Base-by-base conservation (phyloP, 2,113 vertebrate genomes). In the Rutilus rutilus region DNA sequence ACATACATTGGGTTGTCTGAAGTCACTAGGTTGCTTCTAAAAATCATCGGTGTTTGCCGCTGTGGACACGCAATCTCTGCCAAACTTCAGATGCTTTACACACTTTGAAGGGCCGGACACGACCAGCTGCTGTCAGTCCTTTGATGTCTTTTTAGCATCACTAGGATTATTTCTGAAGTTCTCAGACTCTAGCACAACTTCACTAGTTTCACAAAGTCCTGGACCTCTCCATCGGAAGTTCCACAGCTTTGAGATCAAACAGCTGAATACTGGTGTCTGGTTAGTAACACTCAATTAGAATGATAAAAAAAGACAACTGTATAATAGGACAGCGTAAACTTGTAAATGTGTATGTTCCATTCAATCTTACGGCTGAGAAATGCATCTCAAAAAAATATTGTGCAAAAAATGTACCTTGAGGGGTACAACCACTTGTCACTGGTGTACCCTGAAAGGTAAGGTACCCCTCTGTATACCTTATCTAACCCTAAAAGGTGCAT, bases 231-330 rank as follows among this genome's bases (percentile, higher is more conserved):
- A 78, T 2, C 1, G 11, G 5, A 60, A n/a, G 77, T 1, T 60
- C 54, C 33, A 78, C 54, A 25, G 33, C 57, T 78, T 60, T 59
- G 6, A 78, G 77, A 78, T 79, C 77, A 79, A 79, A 79, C 54
- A 42, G 27, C 19, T 23, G 21, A 39, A 39, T 23, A 2, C 21
- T 42, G 21, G 2, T 60, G 77, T 79, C 67, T 78, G 33, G 8
- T 57, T 50, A 23, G 30, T 42, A 60, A 39, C 2, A 45, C 21
- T n/a, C 30, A 14, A 10, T 42, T 39, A 25, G 30, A 62, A 78
- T 78, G 25, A 62, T n/a, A 60, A 23, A 36, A 36, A 36, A 39
- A 39, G 33, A 25, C 25, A 36, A 71, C 4, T 39, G 23, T 39
- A 69, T 33, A 33, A 33, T 33, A 11, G 2, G 17, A 11, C 27